Conservation (phyloP, 1,140 invertebrate genomes). For the Dermatophagoides farinae region DNA sequence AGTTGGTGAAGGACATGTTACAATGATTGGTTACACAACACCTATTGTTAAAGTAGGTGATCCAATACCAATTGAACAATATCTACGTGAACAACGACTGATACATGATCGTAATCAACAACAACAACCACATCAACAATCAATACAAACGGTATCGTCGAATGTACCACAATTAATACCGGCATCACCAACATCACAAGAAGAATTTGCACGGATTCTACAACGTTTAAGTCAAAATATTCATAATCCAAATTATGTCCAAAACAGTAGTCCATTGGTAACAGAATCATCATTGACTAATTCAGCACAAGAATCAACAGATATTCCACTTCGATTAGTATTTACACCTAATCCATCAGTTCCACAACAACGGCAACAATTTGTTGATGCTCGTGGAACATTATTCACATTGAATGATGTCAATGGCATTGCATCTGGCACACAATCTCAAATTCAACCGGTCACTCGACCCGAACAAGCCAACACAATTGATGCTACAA, state of each 20-base stretch:
- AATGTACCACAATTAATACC: too few relatives aligned
- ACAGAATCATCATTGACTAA: neutral
- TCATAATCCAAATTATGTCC: neutral
- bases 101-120: neutral
- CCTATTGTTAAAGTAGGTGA: neutral
- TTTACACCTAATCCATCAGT: neutral
- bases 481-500: too few relatives aligned
- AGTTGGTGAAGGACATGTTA: neutral
- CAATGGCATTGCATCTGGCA: too few relatives aligned
- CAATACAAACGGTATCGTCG: too few relatives aligned
- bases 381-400: too few relatives aligned
- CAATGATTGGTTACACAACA: conserved; percentile 4
- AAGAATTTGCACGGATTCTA: too few relatives aligned
- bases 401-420: too few relatives aligned
- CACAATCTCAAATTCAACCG: neutral
- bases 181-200: too few relatives aligned
- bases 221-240: neutral
- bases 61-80: neutral
- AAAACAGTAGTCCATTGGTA: too few relatives aligned
- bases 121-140: neutral
- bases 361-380: neutral
- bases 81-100: neutral
- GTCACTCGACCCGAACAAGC: neutral
- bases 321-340: neutral
- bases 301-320: neutral